Evolutionary conservation across 2,113 vertebrate genomes (phyloP).

Genomic region (Sisor rabdophorus): DNA sequence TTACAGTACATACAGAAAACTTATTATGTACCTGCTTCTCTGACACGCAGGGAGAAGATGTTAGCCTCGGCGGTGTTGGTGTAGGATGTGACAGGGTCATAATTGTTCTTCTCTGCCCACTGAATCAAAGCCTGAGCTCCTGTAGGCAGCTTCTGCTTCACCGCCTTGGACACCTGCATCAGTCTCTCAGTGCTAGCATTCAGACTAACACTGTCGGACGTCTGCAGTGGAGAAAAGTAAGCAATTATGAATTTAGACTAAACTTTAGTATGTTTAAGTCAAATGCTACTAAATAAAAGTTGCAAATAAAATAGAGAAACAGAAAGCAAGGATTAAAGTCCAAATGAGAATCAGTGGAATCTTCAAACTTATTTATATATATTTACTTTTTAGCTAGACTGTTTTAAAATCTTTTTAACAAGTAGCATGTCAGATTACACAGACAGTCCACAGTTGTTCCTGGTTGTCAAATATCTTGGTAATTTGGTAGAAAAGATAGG

Average conservation of each 20-base stretch:
- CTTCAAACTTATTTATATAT: background rate
- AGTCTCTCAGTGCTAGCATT: constrained; percentile 55
- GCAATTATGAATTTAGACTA: background rate
- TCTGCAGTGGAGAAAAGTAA: constrained; percentile 62
- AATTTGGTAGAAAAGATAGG: constrained; percentile 55
- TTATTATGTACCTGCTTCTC: constrained; percentile 74
- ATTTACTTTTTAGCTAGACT: background rate
- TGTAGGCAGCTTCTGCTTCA: constrained; percentile 72
- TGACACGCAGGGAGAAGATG: constrained; percentile 80
- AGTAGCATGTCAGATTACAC: constrained; percentile 51
- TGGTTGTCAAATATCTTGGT: constrained; percentile 51
- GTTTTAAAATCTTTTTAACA: constrained; percentile 2
- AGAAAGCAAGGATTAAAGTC: background rate
- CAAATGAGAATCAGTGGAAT: background rate
- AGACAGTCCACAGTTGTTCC: constrained; percentile 60
- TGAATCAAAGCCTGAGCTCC: constrained; percentile 78
- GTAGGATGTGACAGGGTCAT: constrained; percentile 81
- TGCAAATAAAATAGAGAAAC: background rate
- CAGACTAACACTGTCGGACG: constrained; percentile 82
- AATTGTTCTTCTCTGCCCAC: constrained; percentile 79
- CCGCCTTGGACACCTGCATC: constrained; percentile 56
- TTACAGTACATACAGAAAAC: background rate
- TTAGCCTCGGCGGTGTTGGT: constrained; percentile 86
- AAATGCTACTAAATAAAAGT: background rate
- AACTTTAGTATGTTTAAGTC: background rate